Percentiles rank a stretch among this genome's conserved stretches.
These are phyloP conservation scores for Pagetopsis macropterus DNA, from an alignment of 2,797 vertebrate species.

Conservation along the genomic window DNA sequence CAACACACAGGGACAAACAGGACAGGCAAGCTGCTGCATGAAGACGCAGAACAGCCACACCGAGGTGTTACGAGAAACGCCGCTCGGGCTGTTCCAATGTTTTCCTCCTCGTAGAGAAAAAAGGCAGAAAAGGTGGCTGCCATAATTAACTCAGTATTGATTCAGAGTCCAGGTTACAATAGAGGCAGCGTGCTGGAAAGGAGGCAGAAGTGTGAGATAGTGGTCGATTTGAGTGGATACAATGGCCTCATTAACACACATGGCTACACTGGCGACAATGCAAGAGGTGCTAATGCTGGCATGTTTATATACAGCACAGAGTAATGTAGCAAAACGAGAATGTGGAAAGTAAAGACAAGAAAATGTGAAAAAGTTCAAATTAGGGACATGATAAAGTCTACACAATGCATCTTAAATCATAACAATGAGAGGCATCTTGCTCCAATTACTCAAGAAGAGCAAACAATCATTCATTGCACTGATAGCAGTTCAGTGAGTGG, in stretches of 20 bases:
- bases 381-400: slow-evolving; percentile 33
- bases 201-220: slow-evolving; percentile 63
- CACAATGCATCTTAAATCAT: slow-evolving; percentile 41
- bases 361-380: slow-evolving; percentile 42
- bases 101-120: slow-evolving; percentile 46
- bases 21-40: slow-evolving; percentile 64
- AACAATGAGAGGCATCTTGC: slow-evolving; percentile 38
- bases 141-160: slow-evolving; percentile 79
- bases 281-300: slow-evolving; percentile 44
- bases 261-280: slow-evolving; percentile 49
- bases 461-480: slow-evolving; percentile 35
- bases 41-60: slow-evolving; percentile 47
- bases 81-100: slow-evolving; percentile 48
- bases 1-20: slow-evolving; percentile 65
- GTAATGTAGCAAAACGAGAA: slow-evolving; percentile 39
- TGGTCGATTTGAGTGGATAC: slow-evolving; percentile 60
- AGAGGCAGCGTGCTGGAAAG: slow-evolving; percentile 51
- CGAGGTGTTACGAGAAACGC: slow-evolving; percentile 50
- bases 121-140: slow-evolving; percentile 61
- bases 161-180: slow-evolving; percentile 69
- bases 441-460: slow-evolving; percentile 41
- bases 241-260: slow-evolving; percentile 73
- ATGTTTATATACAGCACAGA: slow-evolving; percentile 41
- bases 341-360: slow-evolving; percentile 24
- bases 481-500: slow-evolving; percentile 13